Evolutionary conservation across 2,797 vertebrate species (phyloP).

Genomic region (Peromyscus aztecus): DNA sequence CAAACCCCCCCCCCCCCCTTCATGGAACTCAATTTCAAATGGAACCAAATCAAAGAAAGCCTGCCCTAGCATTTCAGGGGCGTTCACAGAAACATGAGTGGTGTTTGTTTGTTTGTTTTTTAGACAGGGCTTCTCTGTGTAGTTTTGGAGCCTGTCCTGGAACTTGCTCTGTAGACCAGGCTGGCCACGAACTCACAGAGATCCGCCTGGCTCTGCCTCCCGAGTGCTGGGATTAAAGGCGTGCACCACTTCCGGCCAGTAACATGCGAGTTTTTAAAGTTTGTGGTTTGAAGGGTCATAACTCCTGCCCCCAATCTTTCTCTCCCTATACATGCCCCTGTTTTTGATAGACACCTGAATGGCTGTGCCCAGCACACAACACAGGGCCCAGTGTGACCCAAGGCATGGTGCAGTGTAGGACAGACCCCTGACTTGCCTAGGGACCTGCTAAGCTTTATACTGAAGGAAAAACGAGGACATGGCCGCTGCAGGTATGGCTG

Average conservation of each 20-base stretch:
- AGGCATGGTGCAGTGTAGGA: accelerated
- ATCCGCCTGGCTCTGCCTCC: too few species aligned
- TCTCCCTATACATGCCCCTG: not conserved
- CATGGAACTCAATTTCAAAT: not conserved
- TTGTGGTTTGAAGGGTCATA: not conserved
- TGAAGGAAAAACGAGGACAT: not conserved
- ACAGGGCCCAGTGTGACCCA: not conserved
- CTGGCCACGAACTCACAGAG: too few species aligned
- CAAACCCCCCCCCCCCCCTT: too few species aligned
- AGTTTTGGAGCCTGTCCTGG: too few species aligned
- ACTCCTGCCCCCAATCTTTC: not conserved
- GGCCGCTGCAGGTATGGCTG: not conserved
- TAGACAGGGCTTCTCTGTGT: too few species aligned
- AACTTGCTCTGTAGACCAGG: too few species aligned
- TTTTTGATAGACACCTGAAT: not conserved
- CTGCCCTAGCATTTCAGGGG: not conserved
- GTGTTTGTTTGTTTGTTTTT: too few species aligned
- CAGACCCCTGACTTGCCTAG: too few species aligned
- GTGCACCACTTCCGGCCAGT: not conserved
- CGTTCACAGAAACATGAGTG: not conserved
- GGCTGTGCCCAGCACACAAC: not conserved
- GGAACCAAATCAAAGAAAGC: not conserved
- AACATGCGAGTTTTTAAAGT: not conserved
- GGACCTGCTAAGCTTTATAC: not conserved
- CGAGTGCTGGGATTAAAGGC: too few species aligned